phyloP scores from a whole-genome alignment of 2,113 vertebrate genomes.

The Xyrauchen texanus region DNA sequence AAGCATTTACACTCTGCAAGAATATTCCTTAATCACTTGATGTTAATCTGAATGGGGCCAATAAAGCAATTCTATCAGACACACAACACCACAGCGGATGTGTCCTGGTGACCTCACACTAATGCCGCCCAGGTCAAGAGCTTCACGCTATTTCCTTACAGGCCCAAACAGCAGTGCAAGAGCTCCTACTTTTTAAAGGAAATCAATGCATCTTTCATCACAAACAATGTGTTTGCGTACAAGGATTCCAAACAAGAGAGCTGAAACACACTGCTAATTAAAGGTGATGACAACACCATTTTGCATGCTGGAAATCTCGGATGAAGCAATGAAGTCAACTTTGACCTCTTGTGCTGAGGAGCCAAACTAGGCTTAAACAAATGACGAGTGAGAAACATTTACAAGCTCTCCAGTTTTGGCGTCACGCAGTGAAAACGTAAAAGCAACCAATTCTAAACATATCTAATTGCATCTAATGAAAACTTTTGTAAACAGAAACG shows the following conservation, averaged over 20 bases:
- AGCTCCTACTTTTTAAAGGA: neutral
- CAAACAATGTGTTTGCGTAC: conserved; percentile 36
- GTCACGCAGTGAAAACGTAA: neutral
- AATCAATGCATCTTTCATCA: conserved; percentile 24
- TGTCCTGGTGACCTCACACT: conserved; percentile 18
- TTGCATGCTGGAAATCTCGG: conserved; percentile 2
- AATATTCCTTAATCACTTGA: conserved; percentile 23
- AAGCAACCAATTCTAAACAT: conserved; percentile 5
- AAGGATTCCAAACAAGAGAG: conserved; percentile 4
- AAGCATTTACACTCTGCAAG: conserved; percentile 20
- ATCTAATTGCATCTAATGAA: neutral
- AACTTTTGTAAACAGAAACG: neutral
- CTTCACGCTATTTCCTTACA: conserved; percentile 18
- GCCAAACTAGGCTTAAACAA: conserved; percentile 29
- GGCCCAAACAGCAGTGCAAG: neutral
- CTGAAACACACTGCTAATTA: neutral
- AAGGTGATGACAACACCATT: conserved; percentile 8
- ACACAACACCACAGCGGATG: conserved; percentile 18
- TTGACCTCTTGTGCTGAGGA: conserved; percentile 7
- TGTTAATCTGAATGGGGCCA: conserved; percentile 18
- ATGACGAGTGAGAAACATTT: neutral
- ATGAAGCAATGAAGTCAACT: conserved; percentile 10
- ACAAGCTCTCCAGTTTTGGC: neutral
- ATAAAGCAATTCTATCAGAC: conserved; percentile 10
- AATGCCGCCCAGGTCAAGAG: conserved; percentile 3